Conservation (phyloP, 2,797 vertebrate genomes). For the Cichlasoma orientale region DNA sequence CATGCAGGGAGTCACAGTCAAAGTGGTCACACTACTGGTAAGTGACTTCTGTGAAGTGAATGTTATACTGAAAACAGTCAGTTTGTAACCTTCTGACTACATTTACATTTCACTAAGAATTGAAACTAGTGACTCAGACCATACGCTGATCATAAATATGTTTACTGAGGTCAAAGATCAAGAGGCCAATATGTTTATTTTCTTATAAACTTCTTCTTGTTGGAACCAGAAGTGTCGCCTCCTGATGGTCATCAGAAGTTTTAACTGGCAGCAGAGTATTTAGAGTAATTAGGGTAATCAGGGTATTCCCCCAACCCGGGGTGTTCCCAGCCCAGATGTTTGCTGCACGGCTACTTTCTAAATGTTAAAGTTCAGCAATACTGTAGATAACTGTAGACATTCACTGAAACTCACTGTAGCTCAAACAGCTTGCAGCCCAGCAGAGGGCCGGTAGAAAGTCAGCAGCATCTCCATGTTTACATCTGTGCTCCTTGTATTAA, state of each 20-base stretch:
- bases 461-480: neutral
- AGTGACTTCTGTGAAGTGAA: slow-evolving; percentile 4
- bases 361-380: neutral
- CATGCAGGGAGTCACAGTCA: slow-evolving; percentile 93
- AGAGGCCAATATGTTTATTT: neutral
- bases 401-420: neutral
- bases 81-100: neutral
- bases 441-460: neutral
- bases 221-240: neutral
- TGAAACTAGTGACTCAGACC: neutral
- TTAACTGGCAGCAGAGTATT: neutral
- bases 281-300: fast-evolving
- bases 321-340: neutral
- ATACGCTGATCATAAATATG: fast-evolving
- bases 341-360: neutral
- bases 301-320: neutral
- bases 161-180: neutral
- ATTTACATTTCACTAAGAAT: too few relatives aligned
- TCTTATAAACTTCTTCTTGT: fast-evolving
- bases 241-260: neutral
- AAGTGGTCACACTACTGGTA: slow-evolving; percentile 98
- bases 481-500: neutral
- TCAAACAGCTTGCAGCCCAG: too few relatives aligned
- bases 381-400: neutral
- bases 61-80: neutral